Percentiles rank a stretch among this genome's conserved stretches.
Evolutionary conservation across 2,113 vertebrate species (phyloP).

Genomic region (Malaclemys terrapin): DNA sequence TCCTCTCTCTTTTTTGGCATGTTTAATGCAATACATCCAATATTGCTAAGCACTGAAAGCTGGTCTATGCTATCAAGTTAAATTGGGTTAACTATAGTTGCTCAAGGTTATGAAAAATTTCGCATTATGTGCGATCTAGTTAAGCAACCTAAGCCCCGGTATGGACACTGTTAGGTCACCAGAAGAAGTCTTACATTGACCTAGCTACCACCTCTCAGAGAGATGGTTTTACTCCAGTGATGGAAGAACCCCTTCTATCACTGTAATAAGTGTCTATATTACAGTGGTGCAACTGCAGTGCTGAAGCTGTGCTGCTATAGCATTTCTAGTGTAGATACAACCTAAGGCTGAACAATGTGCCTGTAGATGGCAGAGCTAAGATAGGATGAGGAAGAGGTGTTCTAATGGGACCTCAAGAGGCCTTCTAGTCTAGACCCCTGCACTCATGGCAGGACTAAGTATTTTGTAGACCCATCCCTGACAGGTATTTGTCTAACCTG

Average conservation of each 20-base stretch:
- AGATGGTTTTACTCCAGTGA: neutral
- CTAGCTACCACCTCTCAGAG: neutral
- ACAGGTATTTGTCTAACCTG: neutral
- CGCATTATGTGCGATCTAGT: neutral
- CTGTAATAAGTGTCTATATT: neutral
- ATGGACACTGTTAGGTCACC: neutral
- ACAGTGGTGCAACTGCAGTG: neutral
- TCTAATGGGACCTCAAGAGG: neutral
- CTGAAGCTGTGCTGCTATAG: neutral
- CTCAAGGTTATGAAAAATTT: neutral
- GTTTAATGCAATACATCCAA: neutral
- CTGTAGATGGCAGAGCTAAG: neutral
- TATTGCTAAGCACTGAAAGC: neutral
- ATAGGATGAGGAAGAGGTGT: conserved; percentile 21
- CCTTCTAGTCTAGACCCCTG: neutral
- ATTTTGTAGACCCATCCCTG: neutral
- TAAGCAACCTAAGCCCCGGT: neutral
- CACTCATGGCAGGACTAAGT: neutral
- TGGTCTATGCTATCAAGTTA: neutral
- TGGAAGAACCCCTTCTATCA: neutral
- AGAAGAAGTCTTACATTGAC: neutral
- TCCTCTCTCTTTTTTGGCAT: neutral
- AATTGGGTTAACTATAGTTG: neutral
- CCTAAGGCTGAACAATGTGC: neutral
- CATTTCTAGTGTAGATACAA: neutral